These are phyloP conservation scores for Austrolebias charrua DNA, from an alignment of 2,797 vertebrate species.

Conservation along the genomic window DNA sequence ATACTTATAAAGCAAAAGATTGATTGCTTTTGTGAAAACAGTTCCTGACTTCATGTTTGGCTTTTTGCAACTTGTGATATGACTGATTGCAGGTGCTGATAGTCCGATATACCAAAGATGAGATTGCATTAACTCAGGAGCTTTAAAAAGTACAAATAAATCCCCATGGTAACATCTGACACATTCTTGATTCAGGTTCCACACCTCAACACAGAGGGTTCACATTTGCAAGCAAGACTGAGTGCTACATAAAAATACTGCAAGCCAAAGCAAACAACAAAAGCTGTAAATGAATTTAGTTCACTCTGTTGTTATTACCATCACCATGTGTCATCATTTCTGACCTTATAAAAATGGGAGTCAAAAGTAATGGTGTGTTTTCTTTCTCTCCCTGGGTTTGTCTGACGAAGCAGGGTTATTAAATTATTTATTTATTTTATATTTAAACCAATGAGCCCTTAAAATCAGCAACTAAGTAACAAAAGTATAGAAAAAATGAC, in stretches of 20 bases:
- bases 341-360: slow-evolving; percentile 21
- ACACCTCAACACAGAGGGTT: slow-evolving; percentile 49
- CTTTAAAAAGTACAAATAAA: slow-evolving; percentile 42
- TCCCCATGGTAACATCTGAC: slow-evolving; percentile 47
- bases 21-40: slow-evolving; percentile 21
- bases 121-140: slow-evolving; percentile 47
- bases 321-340: slow-evolving; percentile 59
- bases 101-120: slow-evolving; percentile 54
- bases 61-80: slow-evolving; percentile 20
- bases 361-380: slow-evolving; percentile 13
- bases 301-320: slow-evolving; percentile 57
- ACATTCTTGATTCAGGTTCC: slow-evolving; percentile 60
- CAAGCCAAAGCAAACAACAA: slow-evolving; percentile 73
- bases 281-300: slow-evolving; percentile 56
- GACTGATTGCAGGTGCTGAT: slow-evolving; percentile 55
- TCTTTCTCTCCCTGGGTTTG: slow-evolving; percentile 17
- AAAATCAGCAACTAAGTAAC: slow-evolving; percentile 1
- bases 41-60: slow-evolving; percentile 21
- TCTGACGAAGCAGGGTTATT: slow-evolving; percentile 15
- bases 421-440: slow-evolving; percentile 20
- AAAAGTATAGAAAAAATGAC: slow-evolving; percentile 1
- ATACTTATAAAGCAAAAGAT: slow-evolving; percentile 15
- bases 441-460: slow-evolving; percentile 1
- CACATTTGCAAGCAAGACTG: slow-evolving; percentile 41
- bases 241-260: slow-evolving; percentile 23